These are phyloP conservation scores for Tachyglossus aculeatus DNA, from an alignment of 2,797 vertebrate species.

Conservation along the genomic window DNA sequence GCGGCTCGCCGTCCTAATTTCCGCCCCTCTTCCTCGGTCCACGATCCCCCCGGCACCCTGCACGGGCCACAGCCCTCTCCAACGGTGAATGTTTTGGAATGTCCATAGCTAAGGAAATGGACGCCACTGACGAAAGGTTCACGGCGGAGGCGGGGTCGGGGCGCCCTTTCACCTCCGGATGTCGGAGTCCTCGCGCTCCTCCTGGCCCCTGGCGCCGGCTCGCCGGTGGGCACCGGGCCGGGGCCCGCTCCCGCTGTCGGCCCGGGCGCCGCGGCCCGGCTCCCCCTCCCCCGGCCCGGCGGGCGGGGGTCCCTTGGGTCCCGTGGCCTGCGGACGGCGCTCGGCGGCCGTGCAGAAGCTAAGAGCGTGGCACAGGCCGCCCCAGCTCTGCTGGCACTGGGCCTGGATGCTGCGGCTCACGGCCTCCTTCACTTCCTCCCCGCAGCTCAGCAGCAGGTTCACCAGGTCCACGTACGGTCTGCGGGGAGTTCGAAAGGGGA, in stretches of 20 bases:
- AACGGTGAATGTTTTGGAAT: constrained; percentile 95
- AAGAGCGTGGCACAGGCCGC: constrained; percentile 93
- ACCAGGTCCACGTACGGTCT: constrained; percentile 97
- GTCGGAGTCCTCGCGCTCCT: constrained; percentile 86
- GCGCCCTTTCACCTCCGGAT: constrained; percentile 91
- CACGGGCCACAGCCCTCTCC: constrained; percentile 86
- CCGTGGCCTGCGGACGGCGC: constrained; percentile 32
- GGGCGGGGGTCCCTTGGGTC: constrained; percentile 63
- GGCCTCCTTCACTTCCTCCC: constrained; percentile 94
- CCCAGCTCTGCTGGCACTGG: constrained; percentile 97
- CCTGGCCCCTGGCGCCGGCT: constrained; percentile 74
- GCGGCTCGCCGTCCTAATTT: constrained; percentile 29
- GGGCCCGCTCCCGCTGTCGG: constrained; percentile 82
- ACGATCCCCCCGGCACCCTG: constrained; percentile 85
- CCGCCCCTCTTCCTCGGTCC: constrained; percentile 66
- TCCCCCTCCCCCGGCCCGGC: constrained; percentile 75
- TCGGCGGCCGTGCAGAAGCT: constrained; percentile 85
- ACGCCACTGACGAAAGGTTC: constrained; percentile 62
- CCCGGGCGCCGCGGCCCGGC: constrained; percentile 77
- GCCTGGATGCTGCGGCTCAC: constrained; percentile 89
- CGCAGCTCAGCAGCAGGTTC: constrained; percentile 93
- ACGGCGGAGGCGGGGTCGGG: constrained; percentile 29
- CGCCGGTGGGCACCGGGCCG: constrained; percentile 76
- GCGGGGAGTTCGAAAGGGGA: background rate
- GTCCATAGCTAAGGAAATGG: constrained; percentile 84